Evolutionary conservation across 2,888 invertebrate species (phyloP), one percentile per base, ranked within the genome.

Genomic region (Entomobrya proxima): DNA sequence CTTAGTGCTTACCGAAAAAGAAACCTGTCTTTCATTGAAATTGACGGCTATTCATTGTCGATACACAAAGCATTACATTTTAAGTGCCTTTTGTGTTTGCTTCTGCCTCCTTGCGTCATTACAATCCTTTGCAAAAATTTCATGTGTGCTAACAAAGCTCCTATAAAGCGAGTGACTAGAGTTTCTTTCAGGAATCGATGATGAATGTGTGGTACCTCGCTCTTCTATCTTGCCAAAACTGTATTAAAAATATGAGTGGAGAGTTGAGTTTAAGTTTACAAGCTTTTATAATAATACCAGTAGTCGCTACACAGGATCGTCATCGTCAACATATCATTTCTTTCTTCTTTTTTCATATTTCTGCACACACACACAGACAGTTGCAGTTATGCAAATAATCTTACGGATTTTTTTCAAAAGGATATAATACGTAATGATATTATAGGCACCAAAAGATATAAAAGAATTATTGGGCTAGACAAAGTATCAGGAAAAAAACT

Each of bases 11-110:
- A 75, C 76, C 52, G 76, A 76, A 83, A 83, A 77, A 67, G 69
- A 83, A 83, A 83, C 83, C 76, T 83, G 83, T 83, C 83, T 77
- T 76, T 83, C 83, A 75, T 81, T 30, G n/a, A 52, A 81, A 52
- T 21, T 74, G 81, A 58, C 55, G 47, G 55, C 44, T 35, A 67
- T 67, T 67, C 64, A 37, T 37, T 37, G 64, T 35, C 18, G 64
- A 67, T 61, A 61, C 35, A 61, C 32, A 37, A 21, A 67, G 11
- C 35, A 67, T 67, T 67, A 37, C 40, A 67, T 67, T 67, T 32
- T 21, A 37, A 67, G 61, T 64, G 18, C 21, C 37, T 67, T 67
- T 67, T 37, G 37, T 52, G 7, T 18, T 21, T 21, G 15, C 58
- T 58, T 27, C 24, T 58, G 58, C 58, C 58, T 30, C 30, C 11